These are phyloP conservation scores for Pterois miles DNA, from an alignment of 2,797 vertebrate species.

Conservation along the genomic window DNA sequence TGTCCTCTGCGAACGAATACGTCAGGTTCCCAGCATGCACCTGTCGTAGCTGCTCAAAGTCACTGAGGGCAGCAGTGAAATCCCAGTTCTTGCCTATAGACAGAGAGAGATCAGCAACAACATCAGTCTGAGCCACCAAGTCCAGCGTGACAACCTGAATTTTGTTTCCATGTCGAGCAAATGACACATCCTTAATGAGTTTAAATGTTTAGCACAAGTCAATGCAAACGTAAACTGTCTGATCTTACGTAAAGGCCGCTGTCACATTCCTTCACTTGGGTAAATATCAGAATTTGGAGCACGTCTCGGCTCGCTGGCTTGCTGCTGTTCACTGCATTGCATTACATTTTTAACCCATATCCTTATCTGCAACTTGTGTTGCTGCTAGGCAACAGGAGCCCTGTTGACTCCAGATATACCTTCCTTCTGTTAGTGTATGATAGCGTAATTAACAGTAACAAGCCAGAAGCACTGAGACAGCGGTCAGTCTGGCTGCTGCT, in stretches of 20 bases:
- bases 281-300: constrained; percentile 52
- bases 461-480: constrained; percentile 26
- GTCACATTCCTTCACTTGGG: constrained; percentile 47
- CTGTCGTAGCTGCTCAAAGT: constrained; percentile 95
- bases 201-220: constrained; percentile 65
- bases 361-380: constrained; percentile 67
- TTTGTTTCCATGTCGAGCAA: background rate
- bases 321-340: constrained; percentile 48
- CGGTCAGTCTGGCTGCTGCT: background rate
- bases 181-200: constrained; percentile 24
- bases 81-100: constrained; percentile 97
- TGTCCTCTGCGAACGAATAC: constrained; percentile 71
- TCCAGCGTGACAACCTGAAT: background rate
- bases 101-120: background rate
- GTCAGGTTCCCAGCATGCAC: constrained; percentile 89
- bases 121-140: constrained; percentile 3
- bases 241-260: constrained; percentile 43
- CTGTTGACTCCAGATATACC: constrained; percentile 58
- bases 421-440: constrained; percentile 42
- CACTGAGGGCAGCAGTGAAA: constrained; percentile 91
- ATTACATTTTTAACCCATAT: constrained; percentile 69
- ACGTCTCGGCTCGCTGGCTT: constrained; percentile 15
- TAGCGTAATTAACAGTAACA: constrained; percentile 45
- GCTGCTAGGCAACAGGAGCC: constrained; percentile 79
- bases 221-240: background rate